Evolutionary conservation across 2,797 vertebrate species (phyloP).

Genomic region (Brotula barbata): DNA sequence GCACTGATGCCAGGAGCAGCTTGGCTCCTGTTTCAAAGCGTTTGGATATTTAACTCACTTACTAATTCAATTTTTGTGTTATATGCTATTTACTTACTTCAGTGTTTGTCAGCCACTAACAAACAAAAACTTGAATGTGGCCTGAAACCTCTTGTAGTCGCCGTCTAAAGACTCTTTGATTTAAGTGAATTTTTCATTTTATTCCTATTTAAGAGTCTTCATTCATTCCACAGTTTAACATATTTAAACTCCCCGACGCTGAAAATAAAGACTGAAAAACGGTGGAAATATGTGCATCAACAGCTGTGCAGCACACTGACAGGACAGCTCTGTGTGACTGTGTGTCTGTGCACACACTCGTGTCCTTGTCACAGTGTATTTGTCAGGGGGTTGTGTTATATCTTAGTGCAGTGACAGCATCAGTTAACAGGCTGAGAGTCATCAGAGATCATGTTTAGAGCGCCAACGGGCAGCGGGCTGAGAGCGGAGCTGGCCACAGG

Average conservation of each 20-base stretch:
- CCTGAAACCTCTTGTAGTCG: neutral
- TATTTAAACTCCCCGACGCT: constrained; percentile 4
- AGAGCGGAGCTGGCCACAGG: constrained; percentile 68
- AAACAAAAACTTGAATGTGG: neutral
- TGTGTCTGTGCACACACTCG: constrained; percentile 30
- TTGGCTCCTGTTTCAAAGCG: constrained; percentile 4
- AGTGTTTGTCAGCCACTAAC: neutral
- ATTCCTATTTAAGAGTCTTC: constrained; percentile 6
- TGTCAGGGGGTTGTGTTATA: constrained; percentile 61
- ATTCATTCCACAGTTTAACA: neutral
- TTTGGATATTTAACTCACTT: neutral
- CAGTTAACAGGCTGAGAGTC: constrained; percentile 74
- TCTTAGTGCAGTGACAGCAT: constrained; percentile 76
- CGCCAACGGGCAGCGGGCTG: constrained; percentile 69
- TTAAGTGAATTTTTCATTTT: constrained; percentile 4
- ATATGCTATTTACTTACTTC: constrained; percentile 4
- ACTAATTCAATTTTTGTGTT: neutral
- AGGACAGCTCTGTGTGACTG: constrained; percentile 9
- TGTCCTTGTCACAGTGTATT: constrained; percentile 73
- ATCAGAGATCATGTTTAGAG: constrained; percentile 72
- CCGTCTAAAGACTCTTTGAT: neutral
- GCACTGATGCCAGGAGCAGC: constrained; percentile 1
- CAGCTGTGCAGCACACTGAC: constrained; percentile 24
- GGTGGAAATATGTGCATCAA: constrained; percentile 21
- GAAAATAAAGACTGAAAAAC: constrained; percentile 34